Conservation (phyloP, 1,140 invertebrate species). For the Helicoverpa armigera region DNA sequence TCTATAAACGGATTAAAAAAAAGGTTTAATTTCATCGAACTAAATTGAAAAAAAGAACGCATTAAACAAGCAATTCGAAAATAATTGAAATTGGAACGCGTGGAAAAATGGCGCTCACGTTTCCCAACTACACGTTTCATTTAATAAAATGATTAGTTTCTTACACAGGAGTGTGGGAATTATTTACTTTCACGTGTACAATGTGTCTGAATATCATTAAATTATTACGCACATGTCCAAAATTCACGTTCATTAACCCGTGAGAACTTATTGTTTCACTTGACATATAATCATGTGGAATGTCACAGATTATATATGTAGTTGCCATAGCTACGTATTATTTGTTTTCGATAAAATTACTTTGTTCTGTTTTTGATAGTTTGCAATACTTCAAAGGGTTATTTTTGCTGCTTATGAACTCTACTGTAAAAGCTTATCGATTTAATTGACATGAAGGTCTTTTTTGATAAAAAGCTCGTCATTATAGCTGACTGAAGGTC, state of each 20-base stretch:
- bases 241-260: slow-evolving; percentile 77
- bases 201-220: slow-evolving; percentile 76
- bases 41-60: slow-evolving; percentile 12
- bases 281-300: slow-evolving; percentile 75
- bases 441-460: too few species aligned
- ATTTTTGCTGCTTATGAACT: too few species aligned
- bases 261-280: slow-evolving; percentile 82
- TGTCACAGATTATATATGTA: slow-evolving; percentile 46
- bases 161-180: slow-evolving; percentile 67
- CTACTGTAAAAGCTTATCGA: too few species aligned
- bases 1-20: slow-evolving; percentile 19
- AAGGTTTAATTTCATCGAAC: slow-evolving; percentile 10
- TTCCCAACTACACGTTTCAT: slow-evolving; percentile 44
- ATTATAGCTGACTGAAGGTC: too few species aligned
- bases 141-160: slow-evolving; percentile 48
- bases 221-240: slow-evolving; percentile 72
- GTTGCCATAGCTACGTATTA: slow-evolving; percentile 17
- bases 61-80: slow-evolving; percentile 31
- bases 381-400: not conserved
- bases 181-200: slow-evolving; percentile 68
- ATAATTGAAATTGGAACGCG: slow-evolving; percentile 41
- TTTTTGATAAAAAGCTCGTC: too few species aligned
- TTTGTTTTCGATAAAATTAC: slow-evolving; percentile 25
- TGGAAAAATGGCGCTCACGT: slow-evolving; percentile 38
- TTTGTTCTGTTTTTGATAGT: slow-evolving; percentile 3